Evolutionary conservation across 1,140 invertebrate genomes (phyloP).

Genomic region (Alviniconcha marisindica): DNA sequence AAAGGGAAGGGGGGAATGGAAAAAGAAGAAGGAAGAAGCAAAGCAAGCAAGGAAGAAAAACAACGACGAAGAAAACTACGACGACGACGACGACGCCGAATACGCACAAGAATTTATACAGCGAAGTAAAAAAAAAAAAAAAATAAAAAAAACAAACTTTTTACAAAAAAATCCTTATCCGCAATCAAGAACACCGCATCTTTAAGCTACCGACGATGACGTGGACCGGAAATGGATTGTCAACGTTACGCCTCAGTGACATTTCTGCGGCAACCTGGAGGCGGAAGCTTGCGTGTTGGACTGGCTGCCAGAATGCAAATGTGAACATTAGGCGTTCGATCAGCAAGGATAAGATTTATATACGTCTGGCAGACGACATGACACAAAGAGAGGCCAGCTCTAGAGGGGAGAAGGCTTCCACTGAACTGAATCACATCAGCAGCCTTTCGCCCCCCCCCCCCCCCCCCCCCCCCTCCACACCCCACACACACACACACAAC

Average conservation of each 20-base stretch:
- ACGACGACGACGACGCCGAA: too few relatives aligned
- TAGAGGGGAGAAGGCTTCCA: too few relatives aligned
- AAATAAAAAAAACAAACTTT: too few relatives aligned
- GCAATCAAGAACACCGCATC: too few relatives aligned
- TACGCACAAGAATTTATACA: too few relatives aligned
- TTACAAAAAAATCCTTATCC: too few relatives aligned
- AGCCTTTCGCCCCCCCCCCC: not conserved
- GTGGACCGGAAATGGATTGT: constrained; percentile 22
- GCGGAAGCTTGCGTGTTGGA: constrained; percentile 15
- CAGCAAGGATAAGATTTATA: constrained; percentile 8
- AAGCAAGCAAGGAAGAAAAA: not conserved
- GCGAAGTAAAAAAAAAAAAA: too few relatives aligned
- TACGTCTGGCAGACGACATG: not conserved
- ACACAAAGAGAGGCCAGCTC: too few relatives aligned
- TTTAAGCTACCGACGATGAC: not conserved
- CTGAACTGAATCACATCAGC: too few relatives aligned
- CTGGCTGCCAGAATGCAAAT: constrained; percentile 7
- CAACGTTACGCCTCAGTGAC: constrained; percentile 22
- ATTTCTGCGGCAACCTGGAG: not conserved
- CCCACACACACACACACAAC: too few relatives aligned
- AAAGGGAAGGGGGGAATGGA: not conserved
- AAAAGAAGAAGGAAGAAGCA: not conserved
- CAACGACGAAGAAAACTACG: too few relatives aligned
- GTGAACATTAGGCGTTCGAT: not conserved
- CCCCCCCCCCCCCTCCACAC: too few relatives aligned